Percentiles rank a stretch among this genome's conserved stretches.
phyloP scores from a whole-genome alignment of 2,113 vertebrate genomes.

The Nesogale talazaci region DNA sequence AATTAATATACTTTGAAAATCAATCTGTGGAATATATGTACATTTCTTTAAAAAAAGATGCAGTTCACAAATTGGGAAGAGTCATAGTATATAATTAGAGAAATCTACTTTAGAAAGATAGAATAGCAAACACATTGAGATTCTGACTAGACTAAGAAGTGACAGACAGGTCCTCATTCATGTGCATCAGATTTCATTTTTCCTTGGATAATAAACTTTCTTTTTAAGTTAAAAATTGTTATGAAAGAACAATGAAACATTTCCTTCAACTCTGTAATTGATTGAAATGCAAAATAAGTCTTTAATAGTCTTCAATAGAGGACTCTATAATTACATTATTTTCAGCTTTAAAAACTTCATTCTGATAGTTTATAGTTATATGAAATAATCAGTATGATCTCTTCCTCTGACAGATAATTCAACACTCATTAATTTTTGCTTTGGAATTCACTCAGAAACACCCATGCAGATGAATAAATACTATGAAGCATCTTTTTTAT shows the following conservation, averaged over 20 bases:
- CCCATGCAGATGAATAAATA: constrained; percentile 29
- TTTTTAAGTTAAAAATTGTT: constrained; percentile 59
- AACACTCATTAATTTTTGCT: constrained; percentile 72
- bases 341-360: constrained; percentile 63
- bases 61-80: background rate
- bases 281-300: constrained; percentile 68
- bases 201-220: constrained; percentile 57
- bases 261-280: constrained; percentile 65
- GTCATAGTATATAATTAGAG: background rate
- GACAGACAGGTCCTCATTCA: constrained; percentile 10
- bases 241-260: constrained; percentile 71
- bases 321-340: constrained; percentile 71
- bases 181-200: constrained; percentile 30
- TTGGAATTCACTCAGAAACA: constrained; percentile 65
- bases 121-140: background rate
- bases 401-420: constrained; percentile 66
- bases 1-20: constrained; percentile 35
- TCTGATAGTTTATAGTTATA: constrained; percentile 58
- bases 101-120: constrained; percentile 55
- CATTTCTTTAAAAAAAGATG: background rate
- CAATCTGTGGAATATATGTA: background rate
- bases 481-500: background rate
- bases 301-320: constrained; percentile 63
- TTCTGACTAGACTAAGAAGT: background rate
- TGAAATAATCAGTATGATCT: constrained; percentile 57